Evolutionary conservation across 2,113 vertebrate genomes (phyloP).

Genomic region (Hemicordylus capensis): DNA sequence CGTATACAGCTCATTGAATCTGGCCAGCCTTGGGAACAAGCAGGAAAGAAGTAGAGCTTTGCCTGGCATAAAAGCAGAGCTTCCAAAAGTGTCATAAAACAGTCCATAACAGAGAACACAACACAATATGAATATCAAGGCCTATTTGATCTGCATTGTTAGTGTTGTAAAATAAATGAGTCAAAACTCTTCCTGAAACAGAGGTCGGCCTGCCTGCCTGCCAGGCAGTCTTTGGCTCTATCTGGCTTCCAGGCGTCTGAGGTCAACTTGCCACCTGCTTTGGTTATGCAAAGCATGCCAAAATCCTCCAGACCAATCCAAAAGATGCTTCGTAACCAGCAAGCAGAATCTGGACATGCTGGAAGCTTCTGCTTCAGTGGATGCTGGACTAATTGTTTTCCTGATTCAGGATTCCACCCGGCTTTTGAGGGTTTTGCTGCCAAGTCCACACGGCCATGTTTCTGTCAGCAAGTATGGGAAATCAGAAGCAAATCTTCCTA

Average conservation of each 20-base stretch:
- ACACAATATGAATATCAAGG: too few relatives aligned
- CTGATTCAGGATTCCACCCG: background rate
- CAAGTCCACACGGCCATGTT: background rate
- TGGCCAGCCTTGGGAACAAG: too few relatives aligned
- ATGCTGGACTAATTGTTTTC: accelerated
- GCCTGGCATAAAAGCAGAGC: too few relatives aligned
- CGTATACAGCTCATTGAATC: too few relatives aligned
- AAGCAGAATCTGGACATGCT: background rate
- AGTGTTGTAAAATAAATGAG: too few relatives aligned
- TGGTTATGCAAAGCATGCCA: background rate
- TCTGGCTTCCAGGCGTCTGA: background rate
- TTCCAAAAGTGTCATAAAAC: too few relatives aligned
- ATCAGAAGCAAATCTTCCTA: background rate
- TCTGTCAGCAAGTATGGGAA: background rate
- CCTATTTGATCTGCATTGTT: too few relatives aligned
- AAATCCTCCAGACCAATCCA: background rate
- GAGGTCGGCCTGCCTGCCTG: too few relatives aligned
- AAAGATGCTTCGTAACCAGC: background rate
- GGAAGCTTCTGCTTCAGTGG: background rate
- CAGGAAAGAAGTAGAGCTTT: too few relatives aligned
- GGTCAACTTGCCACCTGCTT: background rate
- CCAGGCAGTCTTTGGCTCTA: background rate
- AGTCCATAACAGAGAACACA: too few relatives aligned
- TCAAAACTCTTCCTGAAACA: too few relatives aligned
- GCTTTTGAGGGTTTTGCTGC: background rate